These are phyloP conservation scores for Synergus japonicus DNA, from an alignment of 2,888 invertebrate genomes.

Conservation along the genomic window DNA sequence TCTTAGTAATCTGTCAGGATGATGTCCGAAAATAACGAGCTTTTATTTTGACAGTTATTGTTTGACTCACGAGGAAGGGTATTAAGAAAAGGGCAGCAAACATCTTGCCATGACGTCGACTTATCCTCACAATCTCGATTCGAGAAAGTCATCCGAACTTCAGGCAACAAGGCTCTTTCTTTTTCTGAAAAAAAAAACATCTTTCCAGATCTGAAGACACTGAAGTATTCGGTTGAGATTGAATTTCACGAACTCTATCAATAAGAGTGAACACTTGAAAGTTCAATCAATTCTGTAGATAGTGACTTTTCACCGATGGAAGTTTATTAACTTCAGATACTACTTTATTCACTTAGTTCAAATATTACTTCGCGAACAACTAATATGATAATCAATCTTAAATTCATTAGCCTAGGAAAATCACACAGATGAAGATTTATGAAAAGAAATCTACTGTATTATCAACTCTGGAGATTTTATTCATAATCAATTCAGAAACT, in stretches of 20 bases:
- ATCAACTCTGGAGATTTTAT: too few relatives aligned
- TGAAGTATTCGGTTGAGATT: not conserved
- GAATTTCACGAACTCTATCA: slow-evolving; percentile 7
- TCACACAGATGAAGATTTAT: not conserved
- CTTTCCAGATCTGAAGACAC: not conserved
- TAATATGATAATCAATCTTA: not conserved
- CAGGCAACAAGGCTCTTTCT: not conserved
- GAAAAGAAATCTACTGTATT: not conserved
- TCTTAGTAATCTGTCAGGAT: not conserved
- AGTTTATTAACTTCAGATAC: not conserved
- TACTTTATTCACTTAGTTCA: not conserved
- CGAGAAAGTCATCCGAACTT: not conserved
- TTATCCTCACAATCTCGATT: not conserved
- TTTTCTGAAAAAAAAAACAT: not conserved
- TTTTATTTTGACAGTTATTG: slow-evolving; percentile 15
- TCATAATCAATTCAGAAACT: too few relatives aligned
- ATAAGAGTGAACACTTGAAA: slow-evolving; percentile 15
- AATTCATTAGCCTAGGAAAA: not conserved
- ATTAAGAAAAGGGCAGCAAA: not conserved
- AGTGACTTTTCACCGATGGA: not conserved
- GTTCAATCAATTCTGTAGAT: not conserved
- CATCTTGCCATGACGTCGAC: slow-evolving; percentile 1
- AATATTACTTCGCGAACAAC: not conserved
- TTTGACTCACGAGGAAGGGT: not conserved
- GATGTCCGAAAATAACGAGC: not conserved